Evolutionary conservation across 2,797 vertebrate species (phyloP), one percentile per base, ranked within the genome.

Genomic region (Macropodus opercularis): DNA sequence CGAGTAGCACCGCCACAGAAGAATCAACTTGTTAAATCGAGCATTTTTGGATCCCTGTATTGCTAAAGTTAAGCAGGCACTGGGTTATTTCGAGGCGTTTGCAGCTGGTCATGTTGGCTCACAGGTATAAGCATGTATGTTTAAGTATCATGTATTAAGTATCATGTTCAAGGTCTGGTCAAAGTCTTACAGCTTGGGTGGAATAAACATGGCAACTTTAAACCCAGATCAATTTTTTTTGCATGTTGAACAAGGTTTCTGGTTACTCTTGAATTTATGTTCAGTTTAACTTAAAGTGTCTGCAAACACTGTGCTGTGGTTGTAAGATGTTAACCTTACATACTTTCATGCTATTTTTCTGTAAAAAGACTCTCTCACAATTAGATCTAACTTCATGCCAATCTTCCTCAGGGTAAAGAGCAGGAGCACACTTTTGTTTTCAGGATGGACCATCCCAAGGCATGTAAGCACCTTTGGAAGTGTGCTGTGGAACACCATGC

Each of bases 351-450:
- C 36, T 21, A 23, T 3, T 11, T 2, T 24, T 2, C 12, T 40
- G 23, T 59, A 10, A 59, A 9, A 40, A 6, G 29, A 3, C n/a
- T 59, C 3, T 60, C 6, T 22, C 2, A 60, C 36, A 10, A 2
- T 13, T 2, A 15, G 11, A 46, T 58, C 15, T 35, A 12, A 56
- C 10, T 11, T 3, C 4, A 6, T 11, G 14, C n/a, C 15, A 6
- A 27, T 42, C 6, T 23, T 61, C 8, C 42, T 7, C 90, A 98
- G 97, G 96, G 91, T 6, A 99, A 98, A 85, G 98, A 99, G 78
- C 96, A 99, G 88, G 97, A 99, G 64, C 98, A 99, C 85, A 99
- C 98, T 1, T 99, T 99, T 77, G 95, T 99, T 17, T 99, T 99
- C 60, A 93, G 95, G 79, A 93, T 99, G 93, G 98, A 99, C 47